Conservation (phyloP, 2,888 invertebrate species). For the Ferdinandea cuprea region DNA sequence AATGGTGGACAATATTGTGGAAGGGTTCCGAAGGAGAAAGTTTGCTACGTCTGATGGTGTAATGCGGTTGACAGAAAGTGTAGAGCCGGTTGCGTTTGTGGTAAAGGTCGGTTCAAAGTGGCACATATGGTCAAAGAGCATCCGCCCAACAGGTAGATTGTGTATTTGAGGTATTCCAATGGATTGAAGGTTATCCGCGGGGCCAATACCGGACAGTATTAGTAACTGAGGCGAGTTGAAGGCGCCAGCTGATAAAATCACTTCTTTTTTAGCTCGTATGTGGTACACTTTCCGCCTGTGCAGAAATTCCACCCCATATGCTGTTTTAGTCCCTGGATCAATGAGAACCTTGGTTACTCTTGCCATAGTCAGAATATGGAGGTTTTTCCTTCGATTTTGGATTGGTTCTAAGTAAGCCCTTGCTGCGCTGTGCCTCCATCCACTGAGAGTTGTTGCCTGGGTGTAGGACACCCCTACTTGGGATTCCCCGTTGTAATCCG, state of each 20-base stretch:
- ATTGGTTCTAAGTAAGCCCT: conserved; percentile 87
- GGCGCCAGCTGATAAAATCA: conserved; percentile 93
- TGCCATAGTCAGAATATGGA: conserved; percentile 87
- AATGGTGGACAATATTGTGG: conserved; percentile 83
- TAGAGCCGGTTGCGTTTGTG: conserved; percentile 80
- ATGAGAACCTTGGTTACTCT: conserved; percentile 88
- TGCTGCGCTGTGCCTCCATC: conserved; percentile 87
- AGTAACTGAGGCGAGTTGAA: conserved; percentile 95
- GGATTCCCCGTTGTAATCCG: conserved; percentile 88
- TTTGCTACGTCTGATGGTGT: conserved; percentile 71
- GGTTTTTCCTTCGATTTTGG: conserved; percentile 84
- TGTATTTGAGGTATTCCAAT: conserved; percentile 85
- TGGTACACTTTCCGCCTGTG: conserved; percentile 84
- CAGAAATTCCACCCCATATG: conserved; percentile 88
- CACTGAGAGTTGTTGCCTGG: conserved; percentile 85
- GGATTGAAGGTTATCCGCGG: conserved; percentile 84
- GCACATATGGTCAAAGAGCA: conserved; percentile 85
- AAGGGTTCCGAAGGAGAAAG: conserved; percentile 77
- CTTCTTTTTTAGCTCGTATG: conserved; percentile 88
- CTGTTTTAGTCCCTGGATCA: conserved; percentile 86
- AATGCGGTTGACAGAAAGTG: conserved; percentile 74
- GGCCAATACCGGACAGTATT: conserved; percentile 91
- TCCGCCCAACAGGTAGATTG: conserved; percentile 88
- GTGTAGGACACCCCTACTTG: conserved; percentile 87
- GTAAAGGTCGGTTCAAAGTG: conserved; percentile 82